phyloP scores from a whole-genome alignment of 2,113 vertebrate species.

The Gorsachius goisagi region DNA sequence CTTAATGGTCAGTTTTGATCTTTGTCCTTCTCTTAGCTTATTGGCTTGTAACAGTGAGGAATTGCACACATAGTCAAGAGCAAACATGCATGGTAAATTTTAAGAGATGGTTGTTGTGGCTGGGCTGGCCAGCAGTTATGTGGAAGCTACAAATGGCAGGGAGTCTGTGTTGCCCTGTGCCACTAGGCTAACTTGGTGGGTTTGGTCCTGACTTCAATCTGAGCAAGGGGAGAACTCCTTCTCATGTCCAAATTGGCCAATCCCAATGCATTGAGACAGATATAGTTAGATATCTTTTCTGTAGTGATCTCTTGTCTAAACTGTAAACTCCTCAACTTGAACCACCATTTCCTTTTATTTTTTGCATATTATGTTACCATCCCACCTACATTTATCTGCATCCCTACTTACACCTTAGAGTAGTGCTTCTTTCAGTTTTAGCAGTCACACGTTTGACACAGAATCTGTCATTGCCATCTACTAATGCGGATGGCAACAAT shows the following conservation, averaged over 20 bases:
- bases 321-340: neutral
- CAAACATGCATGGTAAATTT: fast-evolving
- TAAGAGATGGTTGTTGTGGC: neutral
- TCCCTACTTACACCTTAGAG: neutral
- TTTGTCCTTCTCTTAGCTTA: neutral
- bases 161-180: neutral
- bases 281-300: neutral
- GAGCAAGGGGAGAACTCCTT: neutral
- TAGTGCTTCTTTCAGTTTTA: neutral
- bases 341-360: neutral
- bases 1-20: neutral
- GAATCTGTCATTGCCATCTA: neutral
- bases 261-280: neutral
- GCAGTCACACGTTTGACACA: neutral
- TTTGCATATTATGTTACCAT: neutral
- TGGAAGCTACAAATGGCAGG: neutral
- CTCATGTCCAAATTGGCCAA: neutral
- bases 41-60: neutral
- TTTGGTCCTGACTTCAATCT: neutral
- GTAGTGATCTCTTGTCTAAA: neutral
- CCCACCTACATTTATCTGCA: neutral
- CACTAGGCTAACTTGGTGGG: neutral
- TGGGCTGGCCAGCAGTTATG: neutral
- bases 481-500: neutral
- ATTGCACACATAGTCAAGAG: neutral